Conservation (phyloP, 2,888 invertebrate genomes). For the Aspidapion aeneum region DNA sequence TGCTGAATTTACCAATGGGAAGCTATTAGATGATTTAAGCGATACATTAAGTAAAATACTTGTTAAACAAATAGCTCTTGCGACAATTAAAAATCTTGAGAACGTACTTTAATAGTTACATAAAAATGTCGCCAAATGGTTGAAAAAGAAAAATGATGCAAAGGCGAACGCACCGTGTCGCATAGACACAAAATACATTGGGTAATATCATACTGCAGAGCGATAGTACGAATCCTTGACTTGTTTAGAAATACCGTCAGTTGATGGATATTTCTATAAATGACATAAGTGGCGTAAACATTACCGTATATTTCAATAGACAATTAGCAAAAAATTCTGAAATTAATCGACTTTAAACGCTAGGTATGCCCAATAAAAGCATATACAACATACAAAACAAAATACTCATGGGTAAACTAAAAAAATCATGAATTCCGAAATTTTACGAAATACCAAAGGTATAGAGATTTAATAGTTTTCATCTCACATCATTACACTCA, state of each 20-base stretch:
- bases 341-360: not conserved
- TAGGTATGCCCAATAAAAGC: no score
- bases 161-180: not conserved
- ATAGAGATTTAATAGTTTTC: no score
- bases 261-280: conserved; percentile 13
- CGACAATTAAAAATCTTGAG: not conserved
- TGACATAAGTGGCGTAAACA: conserved; percentile 3
- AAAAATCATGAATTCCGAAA: no score
- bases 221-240: conserved; percentile 7
- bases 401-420: no score
- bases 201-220: not conserved
- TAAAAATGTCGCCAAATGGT: not conserved
- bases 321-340: not conserved
- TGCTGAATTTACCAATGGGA: no score
- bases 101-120: not conserved
- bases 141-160: not conserved
- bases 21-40: no score
- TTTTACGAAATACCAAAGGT: no score
- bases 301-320: no score
- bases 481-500: no score
- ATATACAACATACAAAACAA: no score
- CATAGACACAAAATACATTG: not conserved
- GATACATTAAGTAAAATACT: no score
- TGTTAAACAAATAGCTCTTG: not conserved
- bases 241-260: conserved; percentile 12